A percentile compares a stretch with the other conserved stretches of the same genome.
phyloP scores from a whole-genome alignment of 2,888 invertebrate species.

The Cantharis flavilabris region DNA sequence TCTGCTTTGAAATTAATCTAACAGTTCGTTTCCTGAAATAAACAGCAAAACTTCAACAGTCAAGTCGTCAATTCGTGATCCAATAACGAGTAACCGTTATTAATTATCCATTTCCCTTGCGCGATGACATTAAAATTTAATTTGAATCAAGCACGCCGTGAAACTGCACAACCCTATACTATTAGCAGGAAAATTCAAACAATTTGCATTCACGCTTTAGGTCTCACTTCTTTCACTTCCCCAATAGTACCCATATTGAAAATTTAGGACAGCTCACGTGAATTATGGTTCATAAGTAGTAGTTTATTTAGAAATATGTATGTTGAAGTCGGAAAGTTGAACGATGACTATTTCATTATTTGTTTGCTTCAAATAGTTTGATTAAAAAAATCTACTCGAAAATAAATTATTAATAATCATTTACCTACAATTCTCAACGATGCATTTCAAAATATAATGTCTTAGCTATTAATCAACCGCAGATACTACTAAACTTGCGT shows the following conservation, averaged over 20 bases:
- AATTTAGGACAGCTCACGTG: constrained; percentile 2
- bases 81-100: constrained; percentile 34
- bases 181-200: constrained; percentile 21
- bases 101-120: constrained; percentile 49
- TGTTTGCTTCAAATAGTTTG: neutral
- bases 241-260: neutral
- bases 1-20: constrained; percentile 12
- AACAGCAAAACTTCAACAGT: constrained; percentile 17
- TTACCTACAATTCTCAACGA: neutral
- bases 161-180: constrained; percentile 24
- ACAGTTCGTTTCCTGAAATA: constrained; percentile 25
- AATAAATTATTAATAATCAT: neutral
- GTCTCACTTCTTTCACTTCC: neutral
- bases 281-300: neutral
- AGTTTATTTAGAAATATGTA: neutral
- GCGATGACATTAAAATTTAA: constrained; percentile 52
- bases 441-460: neutral
- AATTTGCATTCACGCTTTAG: constrained; percentile 17
- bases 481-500: neutral
- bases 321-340: neutral
- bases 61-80: constrained; percentile 20
- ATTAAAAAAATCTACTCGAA: neutral
- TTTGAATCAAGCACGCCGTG: constrained; percentile 46
- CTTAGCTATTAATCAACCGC: neutral
- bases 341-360: neutral